These are phyloP conservation scores for Eledone cirrhosa DNA, from an alignment of 2,888 invertebrate genomes.

Conservation along the genomic window DNA sequence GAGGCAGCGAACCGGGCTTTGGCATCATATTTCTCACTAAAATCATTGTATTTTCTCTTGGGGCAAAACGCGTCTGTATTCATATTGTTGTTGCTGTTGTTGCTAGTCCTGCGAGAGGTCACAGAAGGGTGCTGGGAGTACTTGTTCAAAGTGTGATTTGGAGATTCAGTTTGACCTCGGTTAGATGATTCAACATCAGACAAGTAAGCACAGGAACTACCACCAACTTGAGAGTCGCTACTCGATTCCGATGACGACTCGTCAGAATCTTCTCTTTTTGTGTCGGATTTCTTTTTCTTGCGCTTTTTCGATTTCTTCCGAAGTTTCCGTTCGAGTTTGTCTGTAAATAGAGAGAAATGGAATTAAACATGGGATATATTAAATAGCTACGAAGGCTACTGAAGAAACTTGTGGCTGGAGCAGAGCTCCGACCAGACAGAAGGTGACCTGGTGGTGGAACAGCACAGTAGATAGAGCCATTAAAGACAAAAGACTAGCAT, in stretches of 20 bases:
- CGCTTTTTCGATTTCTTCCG: background rate
- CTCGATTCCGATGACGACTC: background rate
- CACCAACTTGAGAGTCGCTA: background rate
- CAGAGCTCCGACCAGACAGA: too few relatives aligned
- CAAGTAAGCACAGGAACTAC: background rate
- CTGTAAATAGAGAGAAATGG: background rate
- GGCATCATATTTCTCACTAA: background rate
- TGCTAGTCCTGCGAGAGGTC: background rate
- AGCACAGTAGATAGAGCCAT: too few relatives aligned
- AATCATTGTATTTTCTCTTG: slow-evolving; percentile 10
- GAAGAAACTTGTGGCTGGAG: too few relatives aligned
- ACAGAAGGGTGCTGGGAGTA: slow-evolving; percentile 3
- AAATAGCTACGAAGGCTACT: too few relatives aligned
- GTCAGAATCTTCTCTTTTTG: background rate
- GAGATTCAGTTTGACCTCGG: background rate
- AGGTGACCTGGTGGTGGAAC: too few relatives aligned
- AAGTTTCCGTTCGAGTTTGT: slow-evolving; percentile 35
- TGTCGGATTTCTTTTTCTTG: background rate
- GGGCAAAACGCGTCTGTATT: background rate
- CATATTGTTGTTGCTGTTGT: background rate
- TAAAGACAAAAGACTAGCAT: too few relatives aligned
- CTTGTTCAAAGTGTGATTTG: background rate
- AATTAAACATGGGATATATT: too few relatives aligned
- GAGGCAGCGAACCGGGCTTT: background rate
- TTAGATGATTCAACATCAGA: background rate